Evolutionary conservation across 2,797 vertebrate genomes (phyloP).

Genomic region (Anniella stebbinsi): DNA sequence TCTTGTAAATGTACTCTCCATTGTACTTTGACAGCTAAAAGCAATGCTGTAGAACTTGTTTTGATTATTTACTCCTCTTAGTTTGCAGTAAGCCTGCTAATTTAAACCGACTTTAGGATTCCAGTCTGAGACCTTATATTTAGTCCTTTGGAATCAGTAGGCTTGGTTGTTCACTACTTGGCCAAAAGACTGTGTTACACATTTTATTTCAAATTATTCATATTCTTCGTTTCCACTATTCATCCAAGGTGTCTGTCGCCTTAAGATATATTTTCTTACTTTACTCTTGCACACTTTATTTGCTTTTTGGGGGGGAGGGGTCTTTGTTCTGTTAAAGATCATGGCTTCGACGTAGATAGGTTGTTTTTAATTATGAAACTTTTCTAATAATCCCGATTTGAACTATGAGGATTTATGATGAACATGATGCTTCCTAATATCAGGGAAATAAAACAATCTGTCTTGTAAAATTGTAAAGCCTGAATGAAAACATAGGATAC

Average conservation of each 20-base stretch:
- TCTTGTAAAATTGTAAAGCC: background rate
- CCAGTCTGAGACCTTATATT: background rate
- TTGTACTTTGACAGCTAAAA: constrained; percentile 38
- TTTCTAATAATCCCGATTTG: background rate
- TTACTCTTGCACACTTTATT: background rate
- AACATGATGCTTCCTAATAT: background rate
- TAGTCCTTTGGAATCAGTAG: background rate
- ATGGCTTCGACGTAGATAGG: background rate
- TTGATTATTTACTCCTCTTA: background rate
- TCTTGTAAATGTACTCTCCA: accelerated
- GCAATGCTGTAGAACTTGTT: background rate
- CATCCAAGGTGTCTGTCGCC: background rate
- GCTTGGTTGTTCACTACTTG: background rate
- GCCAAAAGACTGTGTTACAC: background rate
- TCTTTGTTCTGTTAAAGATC: background rate
- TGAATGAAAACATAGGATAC: background rate
- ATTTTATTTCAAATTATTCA: background rate
- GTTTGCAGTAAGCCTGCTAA: background rate
- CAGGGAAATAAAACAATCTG: background rate
- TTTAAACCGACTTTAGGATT: background rate
- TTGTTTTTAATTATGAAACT: background rate
- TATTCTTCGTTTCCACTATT: background rate
- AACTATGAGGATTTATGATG: constrained; percentile 4
- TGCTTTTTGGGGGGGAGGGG: background rate
- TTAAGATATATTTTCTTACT: background rate